phyloP scores from a whole-genome alignment of 2,888 invertebrate species.

The Athripsodes cinereus region DNA sequence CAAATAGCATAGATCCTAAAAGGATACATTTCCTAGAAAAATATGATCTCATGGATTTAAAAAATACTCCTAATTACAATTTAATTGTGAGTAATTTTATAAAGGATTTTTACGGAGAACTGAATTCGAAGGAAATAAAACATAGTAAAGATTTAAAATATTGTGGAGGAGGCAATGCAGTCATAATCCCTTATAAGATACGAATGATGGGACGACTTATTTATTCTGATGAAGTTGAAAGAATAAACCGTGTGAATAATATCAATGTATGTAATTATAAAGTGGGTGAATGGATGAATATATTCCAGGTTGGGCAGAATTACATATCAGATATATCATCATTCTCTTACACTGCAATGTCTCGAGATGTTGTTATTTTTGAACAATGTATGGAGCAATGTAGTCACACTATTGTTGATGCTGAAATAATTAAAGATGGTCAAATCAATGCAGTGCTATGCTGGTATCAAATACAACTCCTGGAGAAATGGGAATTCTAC shows the following conservation, averaged over 20 bases:
- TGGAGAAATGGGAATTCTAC: slow-evolving; percentile 37
- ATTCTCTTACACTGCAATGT: slow-evolving; percentile 40
- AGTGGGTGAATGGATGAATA: slow-evolving; percentile 52
- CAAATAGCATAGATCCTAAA: slow-evolving; percentile 39
- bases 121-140: slow-evolving; percentile 39
- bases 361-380: slow-evolving; percentile 34
- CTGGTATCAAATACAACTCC: slow-evolving; percentile 49
- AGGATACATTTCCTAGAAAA: slow-evolving; percentile 40
- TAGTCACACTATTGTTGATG: slow-evolving; percentile 31
- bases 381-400: slow-evolving; percentile 31
- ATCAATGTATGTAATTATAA: slow-evolving; percentile 49
- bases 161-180: slow-evolving; percentile 40
- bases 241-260: slow-evolving; percentile 52
- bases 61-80: slow-evolving; percentile 40
- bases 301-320: slow-evolving; percentile 54
- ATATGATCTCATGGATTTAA: slow-evolving; percentile 30
- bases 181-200: slow-evolving; percentile 49
- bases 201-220: slow-evolving; percentile 52
- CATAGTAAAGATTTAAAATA: slow-evolving; percentile 33
- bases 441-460: slow-evolving; percentile 47
- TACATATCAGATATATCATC: slow-evolving; percentile 44
- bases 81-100: slow-evolving; percentile 48
- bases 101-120: slow-evolving; percentile 49
- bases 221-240: slow-evolving; percentile 53
- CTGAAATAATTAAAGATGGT: slow-evolving; percentile 38